These are phyloP conservation scores for Lasioglossum villosulum DNA, from an alignment of 2,888 invertebrate species.

Conservation along the genomic window DNA sequence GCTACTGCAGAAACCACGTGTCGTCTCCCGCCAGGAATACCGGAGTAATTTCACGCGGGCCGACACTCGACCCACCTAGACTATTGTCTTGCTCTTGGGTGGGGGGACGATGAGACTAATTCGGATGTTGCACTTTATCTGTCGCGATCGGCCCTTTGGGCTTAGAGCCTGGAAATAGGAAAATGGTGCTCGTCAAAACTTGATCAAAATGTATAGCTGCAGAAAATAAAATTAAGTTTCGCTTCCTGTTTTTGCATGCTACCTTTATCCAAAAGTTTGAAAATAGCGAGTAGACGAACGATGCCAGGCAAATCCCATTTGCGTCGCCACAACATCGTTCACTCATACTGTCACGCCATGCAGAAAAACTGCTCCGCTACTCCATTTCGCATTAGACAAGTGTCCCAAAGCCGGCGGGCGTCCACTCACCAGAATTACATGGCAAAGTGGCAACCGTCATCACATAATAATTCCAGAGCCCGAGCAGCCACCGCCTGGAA, in stretches of 20 bases:
- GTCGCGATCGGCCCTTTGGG: background rate
- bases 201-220: too few species aligned
- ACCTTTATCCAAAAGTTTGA: background rate
- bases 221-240: background rate
- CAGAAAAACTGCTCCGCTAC: background rate
- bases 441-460: constrained; percentile 13
- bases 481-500: background rate
- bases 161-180: too few species aligned
- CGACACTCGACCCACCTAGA: constrained; percentile 8
- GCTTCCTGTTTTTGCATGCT: background rate
- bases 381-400: constrained; percentile 4
- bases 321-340: background rate
- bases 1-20: constrained; percentile 70
- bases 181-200: too few species aligned
- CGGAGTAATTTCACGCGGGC: constrained; percentile 45
- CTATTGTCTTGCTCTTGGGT: background rate
- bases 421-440: constrained; percentile 17
- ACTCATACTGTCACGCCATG: background rate
- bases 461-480: constrained; percentile 18
- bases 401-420: constrained; percentile 9
- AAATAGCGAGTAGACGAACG: background rate
- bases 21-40: constrained; percentile 72
- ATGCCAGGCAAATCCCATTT: background rate
- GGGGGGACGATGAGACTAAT: background rate
- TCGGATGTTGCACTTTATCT: background rate